Evolutionary conservation across 2,797 vertebrate species (phyloP).

Genomic region (Anableps anableps): DNA sequence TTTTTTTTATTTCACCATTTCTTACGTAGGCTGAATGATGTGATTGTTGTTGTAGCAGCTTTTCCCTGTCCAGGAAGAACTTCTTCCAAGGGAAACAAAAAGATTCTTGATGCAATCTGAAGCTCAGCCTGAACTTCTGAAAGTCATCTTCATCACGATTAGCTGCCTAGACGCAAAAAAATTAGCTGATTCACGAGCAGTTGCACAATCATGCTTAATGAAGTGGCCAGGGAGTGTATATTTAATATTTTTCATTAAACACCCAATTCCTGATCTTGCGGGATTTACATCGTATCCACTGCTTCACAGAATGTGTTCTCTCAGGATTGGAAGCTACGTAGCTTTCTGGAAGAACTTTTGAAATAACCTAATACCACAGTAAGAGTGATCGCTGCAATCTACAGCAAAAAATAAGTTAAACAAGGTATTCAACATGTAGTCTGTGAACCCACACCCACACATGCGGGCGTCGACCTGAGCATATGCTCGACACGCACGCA

Average conservation of each 20-base stretch:
- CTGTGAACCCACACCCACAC: neutral
- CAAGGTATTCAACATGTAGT: neutral
- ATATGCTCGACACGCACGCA: neutral
- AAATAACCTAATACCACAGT: conserved; percentile 26
- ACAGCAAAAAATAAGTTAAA: conserved; percentile 11
- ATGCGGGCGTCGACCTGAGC: neutral
- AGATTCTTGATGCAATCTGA: no score
- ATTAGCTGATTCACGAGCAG: neutral
- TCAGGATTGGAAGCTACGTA: conserved; percentile 6
- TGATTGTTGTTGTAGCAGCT: no score
- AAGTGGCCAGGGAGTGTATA: neutral
- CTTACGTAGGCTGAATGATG: no score
- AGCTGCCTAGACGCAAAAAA: neutral
- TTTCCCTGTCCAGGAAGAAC: no score
- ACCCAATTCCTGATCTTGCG: neutral
- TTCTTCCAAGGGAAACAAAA: no score
- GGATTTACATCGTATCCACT: neutral
- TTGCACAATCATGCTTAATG: neutral
- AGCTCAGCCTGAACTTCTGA: neutral
- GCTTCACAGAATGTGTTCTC: conserved; percentile 8
- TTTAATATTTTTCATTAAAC: neutral
- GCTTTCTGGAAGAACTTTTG: conserved; percentile 16
- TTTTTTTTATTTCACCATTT: no score
- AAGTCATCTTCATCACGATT: neutral
- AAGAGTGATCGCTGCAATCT: neutral